These are phyloP conservation scores for Syndactyla subalaris DNA, from an alignment of 2,797 vertebrate genomes.

Conservation along the genomic window DNA sequence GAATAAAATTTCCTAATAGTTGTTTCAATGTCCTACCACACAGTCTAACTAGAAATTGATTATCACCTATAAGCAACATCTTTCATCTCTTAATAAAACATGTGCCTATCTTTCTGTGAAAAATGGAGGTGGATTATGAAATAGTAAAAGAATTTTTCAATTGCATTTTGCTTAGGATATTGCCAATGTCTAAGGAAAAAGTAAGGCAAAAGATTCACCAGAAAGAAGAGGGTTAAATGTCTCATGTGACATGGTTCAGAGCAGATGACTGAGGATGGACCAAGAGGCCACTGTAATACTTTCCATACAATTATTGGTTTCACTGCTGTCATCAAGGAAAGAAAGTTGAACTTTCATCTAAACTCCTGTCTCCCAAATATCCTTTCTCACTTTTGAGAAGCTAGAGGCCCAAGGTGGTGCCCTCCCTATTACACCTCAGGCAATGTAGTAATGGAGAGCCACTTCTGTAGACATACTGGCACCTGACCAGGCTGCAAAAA, in stretches of 20 bases:
- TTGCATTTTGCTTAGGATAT: background rate
- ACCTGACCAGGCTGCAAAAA: background rate
- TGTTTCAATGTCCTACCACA: conserved; percentile 18
- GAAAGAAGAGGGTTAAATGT: background rate
- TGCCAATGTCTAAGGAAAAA: background rate
- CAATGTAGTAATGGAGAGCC: background rate
- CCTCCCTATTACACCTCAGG: background rate
- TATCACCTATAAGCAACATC: background rate
- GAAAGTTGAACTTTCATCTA: background rate
- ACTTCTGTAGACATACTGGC: background rate
- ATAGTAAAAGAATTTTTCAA: background rate
- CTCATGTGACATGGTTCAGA: background rate
- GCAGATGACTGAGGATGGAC: accelerated
- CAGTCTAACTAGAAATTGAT: conserved; percentile 1
- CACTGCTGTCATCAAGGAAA: background rate
- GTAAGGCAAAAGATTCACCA: background rate
- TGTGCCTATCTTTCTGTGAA: background rate
- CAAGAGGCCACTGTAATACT: background rate
- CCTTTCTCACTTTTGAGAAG: background rate
- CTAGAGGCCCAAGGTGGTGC: background rate
- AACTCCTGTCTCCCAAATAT: background rate
- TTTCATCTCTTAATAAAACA: background rate
- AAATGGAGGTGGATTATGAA: background rate
- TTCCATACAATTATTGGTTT: background rate
- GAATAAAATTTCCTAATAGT: background rate